Base-by-base conservation (phyloP, 2,888 invertebrate genomes). In the Leptothorax acervorum region DNA sequence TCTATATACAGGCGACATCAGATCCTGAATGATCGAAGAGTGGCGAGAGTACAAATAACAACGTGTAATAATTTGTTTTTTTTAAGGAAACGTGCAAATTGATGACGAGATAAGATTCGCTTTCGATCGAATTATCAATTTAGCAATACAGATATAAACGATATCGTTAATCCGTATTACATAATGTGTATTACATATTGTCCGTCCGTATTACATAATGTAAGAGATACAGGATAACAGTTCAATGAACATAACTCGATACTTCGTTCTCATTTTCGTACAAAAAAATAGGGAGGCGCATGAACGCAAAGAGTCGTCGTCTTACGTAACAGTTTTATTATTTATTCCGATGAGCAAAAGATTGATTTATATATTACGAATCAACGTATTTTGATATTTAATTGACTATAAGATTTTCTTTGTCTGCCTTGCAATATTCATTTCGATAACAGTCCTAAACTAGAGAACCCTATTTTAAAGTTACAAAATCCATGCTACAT, bases 341-440 rank as follows among this genome's bases (percentile, higher is more conserved):
- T n/a, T n/a, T n/a, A n/a, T n/a, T n/a, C n/a, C n/a, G n/a, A n/a
- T n/a, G n/a, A n/a, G n/a, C n/a, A n/a, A n/a, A n/a, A n/a, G n/a
- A n/a, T n/a, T n/a, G n/a, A n/a, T n/a, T n/a, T n/a, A 68, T 45
- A n/a, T 86, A 39, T 71, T 55, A 39, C 39, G 55, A n/a, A 55
- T 55, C 23, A 1, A 73, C 15, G 12, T 42, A 83, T 82, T 88
- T 91, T 90, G 88, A 68, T 84, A 87, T 89, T 71, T 70, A 62
- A 84, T 48, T 31, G 81, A 84, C 81, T 87, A 71, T 76, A 55
- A 57, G 39, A 78, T 63, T 82, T n/a, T n/a, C n/a, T n/a, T n/a
- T n/a, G n/a, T n/a, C n/a, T n/a, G n/a, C n/a, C n/a, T n/a, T n/a
- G n/a, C n/a, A n/a, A n/a, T n/a, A n/a, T n/a, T n/a, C n/a, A n/a